Base-by-base conservation (phyloP, 2,113 vertebrate genomes). In the Chascanopsetta lugubris region DNA sequence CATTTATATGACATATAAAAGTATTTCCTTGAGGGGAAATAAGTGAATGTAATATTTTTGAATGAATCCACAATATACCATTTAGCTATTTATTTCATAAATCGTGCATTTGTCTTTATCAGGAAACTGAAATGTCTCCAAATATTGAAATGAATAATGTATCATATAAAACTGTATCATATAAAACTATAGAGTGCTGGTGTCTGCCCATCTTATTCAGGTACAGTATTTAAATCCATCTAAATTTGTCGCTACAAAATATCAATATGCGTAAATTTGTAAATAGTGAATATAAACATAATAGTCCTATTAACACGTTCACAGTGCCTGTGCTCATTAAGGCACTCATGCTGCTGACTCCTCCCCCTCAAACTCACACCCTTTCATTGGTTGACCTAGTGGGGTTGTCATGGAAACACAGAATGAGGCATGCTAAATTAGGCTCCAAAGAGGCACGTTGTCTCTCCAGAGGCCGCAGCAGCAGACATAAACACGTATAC, bases 321-420 rank as follows among this genome's bases (percentile, higher is more conserved):
- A 54, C 8, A 48, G n/a, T 78, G 61, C 69, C 29, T 70, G 53
- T 69, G 42, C 73, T 79, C 55, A 80, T 84, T 79, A 81, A 67
- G 49, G 56, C 71, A 61, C 66, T 80, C 21, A 6, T 83, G 60
- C 63, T 72, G 75, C 67, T 49, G 69, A 74, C 85, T 64, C 89
- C 86, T 24, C 87, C 85, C 22, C 65, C n/a, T 1, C 17, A 68
- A 26, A 63, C 48, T 48, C 26, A 2, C 20, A 53, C 58, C 57
- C 59, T 80, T 62, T 76, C 71, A 91, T 90, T 93, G 92, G 90
- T 68, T 92, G 92, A 91, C 90, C 90, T 88, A 89, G 82, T 90
- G 69, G 64, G 78, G 92, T 93, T 92, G 90, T 76, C 90, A 90
- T 91, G 82, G 90, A 86, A 83, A 93, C 88, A 48, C 78, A 85